phyloP scores from a whole-genome alignment of 2,113 vertebrate species.

The Proteles cristata region DNA sequence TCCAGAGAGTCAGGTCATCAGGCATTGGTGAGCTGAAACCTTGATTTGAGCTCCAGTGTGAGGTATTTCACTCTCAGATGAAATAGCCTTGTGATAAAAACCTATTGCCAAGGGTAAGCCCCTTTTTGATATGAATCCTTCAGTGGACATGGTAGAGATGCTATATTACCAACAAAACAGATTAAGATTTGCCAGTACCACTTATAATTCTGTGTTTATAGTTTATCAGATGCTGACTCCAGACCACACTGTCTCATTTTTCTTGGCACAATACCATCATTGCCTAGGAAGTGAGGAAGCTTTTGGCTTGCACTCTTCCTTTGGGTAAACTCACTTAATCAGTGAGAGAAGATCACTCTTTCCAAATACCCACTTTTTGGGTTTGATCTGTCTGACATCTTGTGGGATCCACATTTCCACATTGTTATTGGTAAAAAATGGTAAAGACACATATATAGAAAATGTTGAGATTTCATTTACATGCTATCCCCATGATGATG shows the following conservation, averaged over 20 bases:
- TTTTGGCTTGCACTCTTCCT: not conserved
- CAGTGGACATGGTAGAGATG: not conserved
- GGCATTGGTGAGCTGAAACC: not conserved
- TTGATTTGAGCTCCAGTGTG: not conserved
- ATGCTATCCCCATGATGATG: slow-evolving; percentile 40
- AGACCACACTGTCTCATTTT: not conserved
- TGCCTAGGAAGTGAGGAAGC: not conserved
- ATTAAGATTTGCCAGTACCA: not conserved
- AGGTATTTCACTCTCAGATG: not conserved
- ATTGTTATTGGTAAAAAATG: slow-evolving; percentile 18
- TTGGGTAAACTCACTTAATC: not conserved
- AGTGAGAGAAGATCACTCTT: not conserved
- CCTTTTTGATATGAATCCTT: not conserved
- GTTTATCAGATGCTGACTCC: not conserved
- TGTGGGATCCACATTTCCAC: not conserved
- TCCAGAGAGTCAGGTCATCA: not conserved
- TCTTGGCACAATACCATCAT: not conserved
- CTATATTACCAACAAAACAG: not conserved
- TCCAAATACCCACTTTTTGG: slow-evolving; percentile 20
- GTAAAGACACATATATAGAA: not conserved
- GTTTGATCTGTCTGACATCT: not conserved
- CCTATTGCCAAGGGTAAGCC: not conserved
- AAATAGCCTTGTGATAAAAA: not conserved
- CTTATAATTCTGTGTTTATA: not conserved
- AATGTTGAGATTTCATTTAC: slow-evolving; percentile 48